Conservation (phyloP, 1,140 invertebrate species). For the Drosophila lowei region DNA sequence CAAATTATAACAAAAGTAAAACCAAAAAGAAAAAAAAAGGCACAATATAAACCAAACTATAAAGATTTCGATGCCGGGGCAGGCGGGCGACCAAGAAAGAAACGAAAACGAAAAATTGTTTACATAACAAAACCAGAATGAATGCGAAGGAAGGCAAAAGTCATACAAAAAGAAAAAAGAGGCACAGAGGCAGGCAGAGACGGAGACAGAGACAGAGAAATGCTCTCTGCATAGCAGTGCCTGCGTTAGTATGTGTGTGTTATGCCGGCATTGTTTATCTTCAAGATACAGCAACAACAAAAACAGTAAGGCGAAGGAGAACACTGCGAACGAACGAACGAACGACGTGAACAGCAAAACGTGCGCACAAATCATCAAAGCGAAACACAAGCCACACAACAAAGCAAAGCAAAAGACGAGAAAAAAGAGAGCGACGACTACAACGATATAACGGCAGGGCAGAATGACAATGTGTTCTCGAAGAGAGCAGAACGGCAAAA, state of each 20-base stretch:
- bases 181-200: conserved; percentile 1
- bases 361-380: conserved; percentile 56
- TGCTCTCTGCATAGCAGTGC: conserved; percentile 7
- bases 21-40: conserved; percentile 5
- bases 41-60: conserved; percentile 5
- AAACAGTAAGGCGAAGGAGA: background rate
- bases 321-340: too few relatives aligned
- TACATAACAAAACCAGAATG: conserved; percentile 78
- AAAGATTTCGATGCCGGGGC: conserved; percentile 46
- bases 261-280: conserved; percentile 81
- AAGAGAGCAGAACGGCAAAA: conserved; percentile 15
- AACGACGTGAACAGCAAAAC: conserved; percentile 70
- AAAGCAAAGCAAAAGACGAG: conserved; percentile 32
- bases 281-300: conserved; percentile 58
- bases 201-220: conserved; percentile 12
- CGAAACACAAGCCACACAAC: conserved; percentile 36
- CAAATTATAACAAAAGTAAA: conserved; percentile 56
- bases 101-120: conserved; percentile 53
- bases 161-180: background rate
- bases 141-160: conserved; percentile 36
- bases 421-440: conserved; percentile 9
- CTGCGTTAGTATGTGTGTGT: conserved; percentile 19
- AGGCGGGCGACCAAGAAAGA: conserved; percentile 39
- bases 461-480: conserved; percentile 36
- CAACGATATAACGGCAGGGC: background rate